phyloP scores from a whole-genome alignment of 2,888 invertebrate genomes.

The Malthinus flaveolus region DNA sequence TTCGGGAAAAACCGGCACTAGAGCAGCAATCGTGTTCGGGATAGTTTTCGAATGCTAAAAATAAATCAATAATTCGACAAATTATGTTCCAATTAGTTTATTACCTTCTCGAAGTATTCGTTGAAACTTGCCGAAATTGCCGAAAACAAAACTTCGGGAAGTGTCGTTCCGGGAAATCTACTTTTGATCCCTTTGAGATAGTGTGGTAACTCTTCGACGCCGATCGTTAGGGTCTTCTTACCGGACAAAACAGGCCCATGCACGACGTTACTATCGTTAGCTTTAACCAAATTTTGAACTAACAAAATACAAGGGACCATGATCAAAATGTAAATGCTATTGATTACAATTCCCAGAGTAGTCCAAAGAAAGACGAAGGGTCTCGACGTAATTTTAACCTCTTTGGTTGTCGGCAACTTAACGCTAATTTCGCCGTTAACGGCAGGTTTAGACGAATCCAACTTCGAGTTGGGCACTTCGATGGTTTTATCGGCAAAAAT shows the following conservation, averaged over 20 bases:
- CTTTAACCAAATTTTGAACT: conserved; percentile 2
- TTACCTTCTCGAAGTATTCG: conserved; percentile 11
- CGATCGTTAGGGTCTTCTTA: neutral
- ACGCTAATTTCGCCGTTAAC: conserved; percentile 7
- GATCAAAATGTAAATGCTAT: conserved; percentile 4
- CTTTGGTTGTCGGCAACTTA: conserved; percentile 7
- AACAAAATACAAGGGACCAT: conserved; percentile 6
- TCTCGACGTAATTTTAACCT: conserved; percentile 6
- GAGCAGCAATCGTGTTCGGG: conserved; percentile 3
- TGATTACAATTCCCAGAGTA: neutral
- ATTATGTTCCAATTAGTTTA: neutral
- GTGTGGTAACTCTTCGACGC: neutral
- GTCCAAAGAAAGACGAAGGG: conserved; percentile 5
- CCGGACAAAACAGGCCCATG: conserved; percentile 7
- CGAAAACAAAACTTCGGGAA: conserved; percentile 9
- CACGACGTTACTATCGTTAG: neutral
- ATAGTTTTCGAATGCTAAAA: neutral
- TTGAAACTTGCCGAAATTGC: conserved; percentile 9
- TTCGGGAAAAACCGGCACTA: conserved; percentile 8
- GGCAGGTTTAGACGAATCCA: neutral
- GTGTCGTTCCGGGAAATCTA: conserved; percentile 2
- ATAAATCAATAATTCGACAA: too few relatives aligned
- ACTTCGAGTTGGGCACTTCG: neutral
- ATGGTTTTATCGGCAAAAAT: conserved; percentile 5
- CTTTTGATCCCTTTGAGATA: conserved; percentile 7